Base-by-base conservation (phyloP, 2,113 vertebrate genomes). In the Aleadryas rufinucha region DNA sequence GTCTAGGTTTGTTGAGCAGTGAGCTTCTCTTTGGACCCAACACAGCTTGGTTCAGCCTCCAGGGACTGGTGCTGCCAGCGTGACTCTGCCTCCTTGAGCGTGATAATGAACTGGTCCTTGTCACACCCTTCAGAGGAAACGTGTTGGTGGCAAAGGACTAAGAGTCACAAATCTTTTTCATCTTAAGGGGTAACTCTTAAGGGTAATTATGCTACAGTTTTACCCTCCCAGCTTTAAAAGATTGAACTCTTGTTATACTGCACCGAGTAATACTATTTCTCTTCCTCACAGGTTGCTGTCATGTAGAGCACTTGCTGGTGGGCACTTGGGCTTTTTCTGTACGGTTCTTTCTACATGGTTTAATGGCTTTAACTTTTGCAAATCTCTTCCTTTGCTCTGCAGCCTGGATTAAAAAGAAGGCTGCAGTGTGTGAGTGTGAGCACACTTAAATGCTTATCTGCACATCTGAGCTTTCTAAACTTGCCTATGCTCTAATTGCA, bases 401-500 rank as follows among this genome's bases (percentile, higher is more conserved):
- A 50, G 21, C 39, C 70, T 31, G 69, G 65, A 44, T 91, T 86
- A 54, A 52, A 68, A 75, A 90, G 60, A 39, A 90, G 56, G 56
- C 72, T 84, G 72, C 89, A 57, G 71, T 23, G 80, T 26, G 33
- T 57, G 79, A 39, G 47, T 52, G 42, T 16, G 50, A 33, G 64
- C 72, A 45, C 88, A 53, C 65, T 75, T 57, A 63, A 91, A 82
- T 77, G 75, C 84, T 97, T 92, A 87, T 94, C 94, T 94, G 86
- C 91, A 85, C 35, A 93, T 95, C 89, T 82, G 87, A 83, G 92
- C 74, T 94, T 95, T 79, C 76, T 86, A 68, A 92, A 90, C 95
- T 80, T 76, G 88, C 89, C 79, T 42, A 15, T 94, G 95, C 91
- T 95, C 94, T 95, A 95, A 95, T 94, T 95, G 97, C 89, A 79